phyloP scores from a whole-genome alignment of 2,797 vertebrate species.

The Scolopax bukidnonensis region DNA sequence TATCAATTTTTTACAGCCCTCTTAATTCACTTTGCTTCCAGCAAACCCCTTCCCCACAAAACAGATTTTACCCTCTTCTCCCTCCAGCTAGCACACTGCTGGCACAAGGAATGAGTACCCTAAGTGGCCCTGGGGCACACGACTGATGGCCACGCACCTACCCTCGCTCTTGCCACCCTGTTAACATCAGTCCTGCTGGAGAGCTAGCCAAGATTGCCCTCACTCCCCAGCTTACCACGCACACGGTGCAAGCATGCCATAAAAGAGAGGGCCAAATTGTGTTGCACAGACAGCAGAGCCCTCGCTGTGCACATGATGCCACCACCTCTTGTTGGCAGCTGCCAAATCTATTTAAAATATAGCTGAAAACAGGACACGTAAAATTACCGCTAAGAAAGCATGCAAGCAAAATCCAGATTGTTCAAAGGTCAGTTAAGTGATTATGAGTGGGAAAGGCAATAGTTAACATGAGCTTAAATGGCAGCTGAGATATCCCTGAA shows the following conservation, averaged over 20 bases:
- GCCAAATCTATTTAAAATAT: background rate
- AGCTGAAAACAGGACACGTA: background rate
- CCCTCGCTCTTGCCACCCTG: background rate
- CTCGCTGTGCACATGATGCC: background rate
- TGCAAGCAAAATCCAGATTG: background rate
- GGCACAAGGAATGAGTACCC: background rate
- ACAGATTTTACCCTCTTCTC: constrained; percentile 38
- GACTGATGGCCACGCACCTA: background rate
- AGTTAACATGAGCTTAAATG: background rate
- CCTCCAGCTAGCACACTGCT: background rate
- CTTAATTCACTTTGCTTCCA: constrained; percentile 63
- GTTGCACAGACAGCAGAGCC: background rate
- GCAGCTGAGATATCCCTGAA: background rate
- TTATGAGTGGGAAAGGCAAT: background rate
- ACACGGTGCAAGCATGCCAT: background rate
- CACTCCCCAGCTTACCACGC: background rate
- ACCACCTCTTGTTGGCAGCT: background rate
- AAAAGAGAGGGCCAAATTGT: background rate
- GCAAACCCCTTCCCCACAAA: constrained; percentile 32
- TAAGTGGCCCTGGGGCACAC: background rate
- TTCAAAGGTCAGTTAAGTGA: background rate
- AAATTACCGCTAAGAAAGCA: background rate
- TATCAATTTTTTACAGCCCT: constrained; percentile 57
- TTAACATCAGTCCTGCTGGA: background rate
- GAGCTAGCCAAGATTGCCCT: background rate